Conservation (phyloP, 2,888 invertebrate species). For the Thecophora atra region DNA sequence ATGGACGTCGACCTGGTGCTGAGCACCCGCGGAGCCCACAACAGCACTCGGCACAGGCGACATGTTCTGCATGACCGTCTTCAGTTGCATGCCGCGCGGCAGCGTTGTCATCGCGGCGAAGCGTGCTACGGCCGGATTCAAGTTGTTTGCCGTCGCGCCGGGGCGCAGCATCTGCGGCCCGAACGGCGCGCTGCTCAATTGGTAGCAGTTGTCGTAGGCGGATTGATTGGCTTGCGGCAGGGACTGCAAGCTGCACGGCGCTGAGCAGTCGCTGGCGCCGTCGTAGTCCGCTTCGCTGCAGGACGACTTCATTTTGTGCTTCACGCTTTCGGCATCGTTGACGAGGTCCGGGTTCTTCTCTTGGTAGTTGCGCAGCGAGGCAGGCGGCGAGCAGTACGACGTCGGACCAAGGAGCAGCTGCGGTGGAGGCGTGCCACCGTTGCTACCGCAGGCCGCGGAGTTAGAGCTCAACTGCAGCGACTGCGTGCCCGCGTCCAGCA, state of each 20-base stretch:
- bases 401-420: constrained; percentile 63
- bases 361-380: constrained; percentile 66
- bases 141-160: constrained; percentile 38
- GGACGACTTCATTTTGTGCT: constrained; percentile 66
- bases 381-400: constrained; percentile 69
- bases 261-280: constrained; percentile 60
- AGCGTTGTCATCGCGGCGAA: constrained; percentile 68
- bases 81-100: constrained; percentile 67
- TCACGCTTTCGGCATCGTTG: constrained; percentile 76
- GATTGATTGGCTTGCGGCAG: constrained; percentile 33
- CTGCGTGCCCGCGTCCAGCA: constrained; percentile 39
- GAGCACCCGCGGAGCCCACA: constrained; percentile 48
- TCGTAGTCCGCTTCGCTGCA: constrained; percentile 62
- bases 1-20: constrained; percentile 78
- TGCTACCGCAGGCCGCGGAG: constrained; percentile 47
- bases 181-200: constrained; percentile 67
- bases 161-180: constrained; percentile 67
- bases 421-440: constrained; percentile 54
- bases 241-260: constrained; percentile 53
- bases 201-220: constrained; percentile 63
- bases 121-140: constrained; percentile 50
- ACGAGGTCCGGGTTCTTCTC: constrained; percentile 84
- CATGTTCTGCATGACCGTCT: constrained; percentile 56
- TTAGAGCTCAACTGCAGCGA: constrained; percentile 55
- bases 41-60: not conserved